phyloP scores from a whole-genome alignment of 2,797 vertebrate species.

The Malacoctenus gilli region DNA sequence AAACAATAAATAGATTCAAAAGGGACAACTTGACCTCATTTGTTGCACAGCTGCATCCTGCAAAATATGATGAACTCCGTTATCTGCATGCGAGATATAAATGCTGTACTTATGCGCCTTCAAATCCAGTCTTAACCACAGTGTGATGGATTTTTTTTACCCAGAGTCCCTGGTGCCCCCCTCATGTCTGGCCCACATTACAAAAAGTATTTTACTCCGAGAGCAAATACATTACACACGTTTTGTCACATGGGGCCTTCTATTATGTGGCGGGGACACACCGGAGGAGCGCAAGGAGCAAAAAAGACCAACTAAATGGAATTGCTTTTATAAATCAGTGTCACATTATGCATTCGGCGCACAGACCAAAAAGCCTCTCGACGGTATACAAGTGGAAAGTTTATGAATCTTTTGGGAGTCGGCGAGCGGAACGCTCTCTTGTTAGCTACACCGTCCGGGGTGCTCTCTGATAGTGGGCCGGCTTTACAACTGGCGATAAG shows the following conservation, averaged over 20 bases:
- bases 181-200: constrained; percentile 48
- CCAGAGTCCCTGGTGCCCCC: constrained; percentile 26
- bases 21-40: too few species aligned
- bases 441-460: constrained; percentile 22
- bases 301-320: constrained; percentile 75
- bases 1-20: too few species aligned
- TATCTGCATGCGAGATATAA: too few species aligned
- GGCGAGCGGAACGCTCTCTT: constrained; percentile 28
- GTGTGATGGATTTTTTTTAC: constrained; percentile 48
- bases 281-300: constrained; percentile 64
- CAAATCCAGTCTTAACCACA: neutral
- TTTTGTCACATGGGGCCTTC: constrained; percentile 69
- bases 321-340: constrained; percentile 81
- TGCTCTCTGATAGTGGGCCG: constrained; percentile 36
- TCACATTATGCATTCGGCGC: constrained; percentile 75
- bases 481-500: constrained; percentile 46
- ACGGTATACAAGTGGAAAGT: constrained; percentile 55
- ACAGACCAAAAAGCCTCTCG: constrained; percentile 54
- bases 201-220: constrained; percentile 60
- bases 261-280: constrained; percentile 69
- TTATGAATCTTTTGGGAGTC: constrained; percentile 70
- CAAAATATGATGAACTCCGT: too few species aligned
- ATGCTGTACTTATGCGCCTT: too few species aligned
- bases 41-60: too few species aligned
- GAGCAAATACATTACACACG: constrained; percentile 69